Percentiles rank a stretch among this genome's conserved stretches.
phyloP scores from a whole-genome alignment of 2,113 vertebrate genomes.

The Desmodus rotundus region DNA sequence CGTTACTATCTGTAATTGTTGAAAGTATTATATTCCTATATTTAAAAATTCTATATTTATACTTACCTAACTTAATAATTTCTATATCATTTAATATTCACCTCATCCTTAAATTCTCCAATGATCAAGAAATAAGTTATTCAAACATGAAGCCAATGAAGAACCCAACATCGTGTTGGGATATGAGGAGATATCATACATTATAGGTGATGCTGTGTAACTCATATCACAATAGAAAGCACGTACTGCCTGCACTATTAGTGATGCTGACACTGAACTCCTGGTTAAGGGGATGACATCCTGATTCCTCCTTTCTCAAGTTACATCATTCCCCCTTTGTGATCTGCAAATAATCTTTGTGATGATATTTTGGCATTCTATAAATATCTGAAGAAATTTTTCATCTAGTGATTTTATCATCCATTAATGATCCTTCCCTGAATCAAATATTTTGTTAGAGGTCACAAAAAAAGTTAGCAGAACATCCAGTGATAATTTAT shows the following conservation, averaged over 20 bases:
- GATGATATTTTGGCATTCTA: background rate
- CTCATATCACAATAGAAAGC: background rate
- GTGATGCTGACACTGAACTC: background rate
- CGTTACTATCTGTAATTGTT: background rate
- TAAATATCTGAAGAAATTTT: background rate
- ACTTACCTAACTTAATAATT: background rate
- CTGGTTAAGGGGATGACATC: background rate
- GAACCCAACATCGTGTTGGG: background rate
- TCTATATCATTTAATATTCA: background rate
- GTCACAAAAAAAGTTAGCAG: background rate
- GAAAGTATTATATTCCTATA: background rate
- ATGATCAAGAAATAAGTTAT: background rate
- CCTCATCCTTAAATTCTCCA: conserved; percentile 10
- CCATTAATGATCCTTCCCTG: background rate
- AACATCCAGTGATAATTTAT: background rate
- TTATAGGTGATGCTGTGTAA: background rate
- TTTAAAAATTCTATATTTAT: background rate
- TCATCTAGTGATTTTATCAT: background rate
- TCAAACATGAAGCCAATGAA: background rate
- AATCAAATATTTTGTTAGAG: background rate
- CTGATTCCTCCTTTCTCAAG: background rate
- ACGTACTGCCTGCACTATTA: background rate
- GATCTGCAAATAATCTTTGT: background rate
- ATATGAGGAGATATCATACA: background rate
- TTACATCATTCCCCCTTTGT: background rate